Evolutionary conservation across 2,113 vertebrate species (phyloP), one percentile per base, ranked within the genome.

Genomic region (Gymnocephalus cernua): DNA sequence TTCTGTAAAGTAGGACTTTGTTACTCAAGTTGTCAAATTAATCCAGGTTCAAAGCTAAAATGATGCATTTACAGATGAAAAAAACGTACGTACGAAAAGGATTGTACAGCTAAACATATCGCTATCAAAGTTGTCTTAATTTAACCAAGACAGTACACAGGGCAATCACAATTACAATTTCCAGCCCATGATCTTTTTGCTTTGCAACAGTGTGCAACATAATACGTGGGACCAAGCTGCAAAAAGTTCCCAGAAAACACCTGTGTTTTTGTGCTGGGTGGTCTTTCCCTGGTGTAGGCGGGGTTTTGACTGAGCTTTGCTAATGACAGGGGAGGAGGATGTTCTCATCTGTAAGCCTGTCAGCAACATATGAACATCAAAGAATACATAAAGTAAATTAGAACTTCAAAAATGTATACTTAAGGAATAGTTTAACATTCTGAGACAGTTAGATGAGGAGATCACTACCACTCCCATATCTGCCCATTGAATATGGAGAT

Each of bases 341-440:
- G 93, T 93, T 93, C 93, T 93, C 92, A 91, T 93, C 93, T 85
- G 92, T 91, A 96, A 94, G 76, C 93, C 95, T 96, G 93, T 91
- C 76, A 79, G 82, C 82, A 86, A 91, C 82, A 94, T 69, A 90
- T 18, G 64, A 64, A 93, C 73, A 91, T 82, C 80, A 79, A 78
- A 74, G 48, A 72, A 71, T 7, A 61, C 35, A 87, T 25, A 12
- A 74, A 11, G 74, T 27, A 68, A 41, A 68, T 51, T 38, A 38
- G 23, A 4, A 41, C 6, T 45, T 44, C 0, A 23, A 45, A 29
- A 6, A 27, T 27, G 4, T 18, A 45, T 63, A 57, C 6, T 38
- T 47, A 41, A 45, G 47, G 13, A 51, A 4, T 13, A 35, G n/a
- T 44, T 27, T 19, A 18, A 61, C 7, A 54, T 44, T 45, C 25